Evolutionary conservation across 23 tunicate species (phyloP).

Genomic region (Oikopleura vanhoeffeni): DNA sequence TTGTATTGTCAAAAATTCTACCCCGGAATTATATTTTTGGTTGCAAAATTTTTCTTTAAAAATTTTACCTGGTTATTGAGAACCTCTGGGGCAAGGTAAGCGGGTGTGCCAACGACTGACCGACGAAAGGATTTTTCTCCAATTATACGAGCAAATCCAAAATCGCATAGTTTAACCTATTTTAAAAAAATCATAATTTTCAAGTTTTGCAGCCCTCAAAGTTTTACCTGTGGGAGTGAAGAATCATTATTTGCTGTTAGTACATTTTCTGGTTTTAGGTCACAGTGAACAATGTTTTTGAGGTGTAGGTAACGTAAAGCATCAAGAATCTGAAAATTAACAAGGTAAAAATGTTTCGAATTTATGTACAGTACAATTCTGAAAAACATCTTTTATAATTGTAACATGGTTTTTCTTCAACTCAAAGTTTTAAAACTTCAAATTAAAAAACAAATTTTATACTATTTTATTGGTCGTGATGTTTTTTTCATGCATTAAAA

Average conservation of each 20-base stretch:
- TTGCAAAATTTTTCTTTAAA: not conserved
- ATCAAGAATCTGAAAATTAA: conserved; percentile 56
- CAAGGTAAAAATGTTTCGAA: too few species aligned
- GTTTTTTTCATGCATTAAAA: too few species aligned
- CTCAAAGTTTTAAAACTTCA: too few species aligned
- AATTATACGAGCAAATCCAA: conserved; percentile 95
- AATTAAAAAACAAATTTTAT: too few species aligned
- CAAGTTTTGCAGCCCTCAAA: not conserved
- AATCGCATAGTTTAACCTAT: conserved; percentile 90
- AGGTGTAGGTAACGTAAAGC: conserved; percentile 74
- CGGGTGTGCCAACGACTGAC: conserved; percentile 99
- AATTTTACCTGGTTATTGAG: conserved; percentile 41
- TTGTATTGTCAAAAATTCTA: too few species aligned
- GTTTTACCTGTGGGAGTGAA: conserved; percentile 77
- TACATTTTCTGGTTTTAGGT: conserved; percentile 96
- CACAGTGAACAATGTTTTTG: conserved; percentile 94
- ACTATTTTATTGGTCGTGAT: not conserved
- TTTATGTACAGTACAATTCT: too few species aligned
- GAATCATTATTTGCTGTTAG: conserved; percentile 49
- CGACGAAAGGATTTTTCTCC: conserved; percentile 94
- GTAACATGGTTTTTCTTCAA: too few species aligned
- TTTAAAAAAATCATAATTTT: not conserved
- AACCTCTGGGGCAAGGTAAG: conserved; percentile 97
- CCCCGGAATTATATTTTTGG: too few species aligned
- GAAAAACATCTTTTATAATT: too few species aligned